Evolutionary conservation across 2,888 invertebrate genomes (phyloP).

Genomic region (Sinopyrophorus schimmeli): DNA sequence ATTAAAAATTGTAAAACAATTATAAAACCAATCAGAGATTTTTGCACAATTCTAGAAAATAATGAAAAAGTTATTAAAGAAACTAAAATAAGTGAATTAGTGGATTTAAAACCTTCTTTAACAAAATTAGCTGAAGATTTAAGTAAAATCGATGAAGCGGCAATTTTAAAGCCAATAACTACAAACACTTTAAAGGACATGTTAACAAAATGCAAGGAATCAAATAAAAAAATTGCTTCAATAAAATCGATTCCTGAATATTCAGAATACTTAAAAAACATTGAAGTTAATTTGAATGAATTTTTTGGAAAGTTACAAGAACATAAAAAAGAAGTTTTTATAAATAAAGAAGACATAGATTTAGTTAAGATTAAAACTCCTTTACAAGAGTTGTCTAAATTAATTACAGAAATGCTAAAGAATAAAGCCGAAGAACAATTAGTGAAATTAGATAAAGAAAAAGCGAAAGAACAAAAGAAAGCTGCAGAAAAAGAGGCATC

Average conservation of each 20-base stretch:
- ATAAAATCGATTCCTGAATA: too few relatives aligned
- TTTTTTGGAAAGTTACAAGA: too few relatives aligned
- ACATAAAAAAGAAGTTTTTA: neutral
- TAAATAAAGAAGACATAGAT: constrained; percentile 1
- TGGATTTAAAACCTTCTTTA: neutral
- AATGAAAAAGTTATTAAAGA: neutral
- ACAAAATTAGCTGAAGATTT: neutral
- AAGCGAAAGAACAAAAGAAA: constrained; percentile 28
- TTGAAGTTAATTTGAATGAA: too few relatives aligned
- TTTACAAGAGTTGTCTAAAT: neutral
- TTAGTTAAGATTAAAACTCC: neutral
- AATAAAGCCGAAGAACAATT: constrained; percentile 6
- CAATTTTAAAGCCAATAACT: neutral
- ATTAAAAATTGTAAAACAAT: neutral
- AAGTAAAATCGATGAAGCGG: neutral
- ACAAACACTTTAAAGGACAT: too few relatives aligned
- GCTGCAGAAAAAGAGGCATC: constrained; percentile 13
- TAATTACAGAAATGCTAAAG: neutral
- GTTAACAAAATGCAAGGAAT: too few relatives aligned
- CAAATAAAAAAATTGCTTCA: too few relatives aligned
- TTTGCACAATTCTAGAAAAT: neutral
- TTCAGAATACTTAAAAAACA: too few relatives aligned
- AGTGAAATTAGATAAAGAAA: constrained; percentile 17
- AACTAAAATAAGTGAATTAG: neutral
- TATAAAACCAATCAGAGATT: neutral